A percentile compares a stretch with the other conserved stretches of the same genome.
These are phyloP conservation scores for Brachypodius melanocephalos DNA, from an alignment of 2,113 vertebrate species.

Conservation along the genomic window DNA sequence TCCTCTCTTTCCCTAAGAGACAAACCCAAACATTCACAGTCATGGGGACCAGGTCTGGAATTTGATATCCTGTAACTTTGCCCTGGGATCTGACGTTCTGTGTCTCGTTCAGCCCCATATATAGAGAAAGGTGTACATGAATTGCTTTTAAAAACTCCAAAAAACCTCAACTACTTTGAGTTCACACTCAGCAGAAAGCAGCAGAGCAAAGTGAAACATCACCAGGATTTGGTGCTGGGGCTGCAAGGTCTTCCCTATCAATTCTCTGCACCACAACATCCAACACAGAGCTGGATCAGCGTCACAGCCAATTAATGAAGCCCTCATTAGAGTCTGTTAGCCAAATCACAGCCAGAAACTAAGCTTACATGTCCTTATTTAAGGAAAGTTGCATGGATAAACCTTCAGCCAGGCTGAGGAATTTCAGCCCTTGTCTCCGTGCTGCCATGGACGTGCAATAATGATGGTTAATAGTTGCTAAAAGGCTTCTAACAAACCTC, in stretches of 20 bases:
- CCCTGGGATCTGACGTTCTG: background rate
- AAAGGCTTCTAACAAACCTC: slow-evolving; percentile 47
- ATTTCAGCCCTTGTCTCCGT: fast-evolving
- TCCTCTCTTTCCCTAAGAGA: background rate
- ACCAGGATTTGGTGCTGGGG: background rate
- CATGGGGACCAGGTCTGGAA: fast-evolving
- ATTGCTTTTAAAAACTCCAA: background rate
- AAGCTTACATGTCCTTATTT: background rate
- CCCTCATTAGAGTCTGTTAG: background rate
- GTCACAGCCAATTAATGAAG: background rate
- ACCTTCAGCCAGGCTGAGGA: background rate
- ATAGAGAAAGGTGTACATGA: fast-evolving
- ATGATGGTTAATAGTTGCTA: slow-evolving; percentile 30
- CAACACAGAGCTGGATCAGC: background rate
- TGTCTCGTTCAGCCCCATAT: background rate
- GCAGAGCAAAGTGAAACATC: background rate
- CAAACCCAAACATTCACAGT: background rate
- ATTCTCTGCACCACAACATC: background rate
- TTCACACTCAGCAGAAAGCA: background rate
- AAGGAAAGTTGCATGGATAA: background rate
- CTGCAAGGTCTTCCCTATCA: background rate
- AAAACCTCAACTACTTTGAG: fast-evolving
- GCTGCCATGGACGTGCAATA: background rate
- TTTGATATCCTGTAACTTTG: background rate
- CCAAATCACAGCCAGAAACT: background rate